Percentiles rank a stretch among this genome's conserved stretches.
phyloP scores from a whole-genome alignment of 2,888 invertebrate genomes.

The Odiellus spinosus region DNA sequence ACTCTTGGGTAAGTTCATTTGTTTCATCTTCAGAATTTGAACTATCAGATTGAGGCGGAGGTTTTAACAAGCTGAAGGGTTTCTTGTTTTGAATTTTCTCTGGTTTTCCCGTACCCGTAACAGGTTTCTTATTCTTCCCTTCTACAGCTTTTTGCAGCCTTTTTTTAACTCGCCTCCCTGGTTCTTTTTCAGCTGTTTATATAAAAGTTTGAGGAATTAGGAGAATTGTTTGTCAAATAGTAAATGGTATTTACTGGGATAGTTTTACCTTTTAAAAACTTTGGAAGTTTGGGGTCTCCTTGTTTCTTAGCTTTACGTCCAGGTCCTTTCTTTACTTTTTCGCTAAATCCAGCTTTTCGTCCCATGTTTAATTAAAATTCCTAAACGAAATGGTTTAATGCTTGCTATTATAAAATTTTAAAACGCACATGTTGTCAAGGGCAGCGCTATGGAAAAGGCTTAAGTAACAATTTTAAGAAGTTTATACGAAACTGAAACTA shows the following conservation, averaged over 20 bases:
- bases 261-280: conserved; percentile 36
- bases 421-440: too few species aligned
- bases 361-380: conserved; percentile 48
- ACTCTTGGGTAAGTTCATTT: conserved; percentile 31
- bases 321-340: conserved; percentile 60
- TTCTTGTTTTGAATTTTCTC: background rate
- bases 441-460: too few species aligned
- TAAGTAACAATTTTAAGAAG: too few species aligned
- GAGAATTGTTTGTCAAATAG: too few species aligned
- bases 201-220: too few species aligned
- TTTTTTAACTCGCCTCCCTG: conserved; percentile 12
- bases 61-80: too few species aligned
- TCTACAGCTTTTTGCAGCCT: background rate
- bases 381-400: too few species aligned
- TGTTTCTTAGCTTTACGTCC: conserved; percentile 78
- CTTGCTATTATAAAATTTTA: too few species aligned
- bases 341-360: conserved; percentile 38
- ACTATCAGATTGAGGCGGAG: too few species aligned
- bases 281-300: conserved; percentile 51
- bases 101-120: too few species aligned
- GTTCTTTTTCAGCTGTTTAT: background rate
- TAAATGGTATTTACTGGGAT: too few species aligned
- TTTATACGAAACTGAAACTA: too few species aligned
- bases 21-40: conserved; percentile 1
- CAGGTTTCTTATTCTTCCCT: conserved; percentile 6